Conservation (phyloP, 2,797 vertebrate species). For the Sphenodon punctatus region DNA sequence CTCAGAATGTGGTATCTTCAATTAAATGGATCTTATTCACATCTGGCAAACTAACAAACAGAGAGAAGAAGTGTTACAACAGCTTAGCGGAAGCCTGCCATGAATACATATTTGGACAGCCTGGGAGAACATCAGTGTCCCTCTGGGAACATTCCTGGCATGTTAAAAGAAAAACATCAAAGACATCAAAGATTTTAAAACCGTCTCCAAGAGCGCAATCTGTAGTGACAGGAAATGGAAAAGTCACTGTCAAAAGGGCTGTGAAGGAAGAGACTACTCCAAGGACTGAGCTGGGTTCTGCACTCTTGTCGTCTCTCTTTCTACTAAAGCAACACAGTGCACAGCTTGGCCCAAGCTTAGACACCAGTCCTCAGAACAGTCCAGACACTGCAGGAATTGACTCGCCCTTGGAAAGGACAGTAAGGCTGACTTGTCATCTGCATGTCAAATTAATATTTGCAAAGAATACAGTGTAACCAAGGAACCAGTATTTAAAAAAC, state of each 20-base stretch:
- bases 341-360: conserved; percentile 50
- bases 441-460: conserved; percentile 49
- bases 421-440: conserved; percentile 55
- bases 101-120: conserved; percentile 66
- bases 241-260: conserved; percentile 65
- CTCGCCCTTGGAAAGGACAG: conserved; percentile 29
- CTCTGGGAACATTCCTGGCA: conserved; percentile 69
- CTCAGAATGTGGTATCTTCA: conserved; percentile 55
- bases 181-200: conserved; percentile 69
- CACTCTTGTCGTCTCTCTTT: conserved; percentile 29
- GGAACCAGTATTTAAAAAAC: conserved; percentile 47
- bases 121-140: conserved; percentile 68
- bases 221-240: conserved; percentile 72
- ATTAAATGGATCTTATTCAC: conserved; percentile 57
- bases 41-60: conserved; percentile 65
- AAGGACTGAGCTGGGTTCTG: conserved; percentile 11
- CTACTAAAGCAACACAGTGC: conserved; percentile 32
- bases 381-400: conserved; percentile 43
- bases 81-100: conserved; percentile 53
- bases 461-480: conserved; percentile 44
- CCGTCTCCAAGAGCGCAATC: conserved; percentile 63
- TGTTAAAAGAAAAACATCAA: conserved; percentile 71
- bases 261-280: conserved; percentile 46
- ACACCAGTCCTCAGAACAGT: conserved; percentile 31
- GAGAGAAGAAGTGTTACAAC: conserved; percentile 13